Percentiles rank a stretch among this genome's conserved stretches.
Conservation (phyloP, 2,797 vertebrate genomes). For the Urosaurus nigricauda region DNA sequence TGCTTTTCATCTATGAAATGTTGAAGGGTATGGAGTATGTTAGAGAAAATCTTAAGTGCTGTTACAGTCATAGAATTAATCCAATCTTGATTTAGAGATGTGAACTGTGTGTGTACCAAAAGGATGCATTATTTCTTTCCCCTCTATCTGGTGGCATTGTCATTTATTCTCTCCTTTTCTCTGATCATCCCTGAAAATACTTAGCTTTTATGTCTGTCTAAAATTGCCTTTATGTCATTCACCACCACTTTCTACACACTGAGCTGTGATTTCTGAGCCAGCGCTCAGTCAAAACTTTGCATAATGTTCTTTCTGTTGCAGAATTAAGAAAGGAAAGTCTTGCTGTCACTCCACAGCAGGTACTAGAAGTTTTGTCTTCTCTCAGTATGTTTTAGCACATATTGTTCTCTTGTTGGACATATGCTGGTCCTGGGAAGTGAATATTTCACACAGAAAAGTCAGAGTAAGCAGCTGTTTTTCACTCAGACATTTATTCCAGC, state of each 20-base stretch:
- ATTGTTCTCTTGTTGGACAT: conserved; percentile 16
- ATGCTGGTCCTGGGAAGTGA: conserved; percentile 4
- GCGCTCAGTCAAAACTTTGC: not conserved
- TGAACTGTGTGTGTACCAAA: not conserved
- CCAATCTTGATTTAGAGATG: not conserved
- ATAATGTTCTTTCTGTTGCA: conserved; percentile 4
- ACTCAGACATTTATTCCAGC: conserved; percentile 33
- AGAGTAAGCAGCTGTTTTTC: conserved; percentile 19
- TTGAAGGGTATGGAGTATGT: fast-evolving
- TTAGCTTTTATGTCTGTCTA: conserved; percentile 19
- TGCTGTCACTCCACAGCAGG: conserved; percentile 9
- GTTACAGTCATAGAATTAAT: conserved; percentile 7
- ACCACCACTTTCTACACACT: not conserved
- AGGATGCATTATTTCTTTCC: not conserved
- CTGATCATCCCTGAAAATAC: not conserved
- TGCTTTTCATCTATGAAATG: too few relatives aligned
- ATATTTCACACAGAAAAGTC: not conserved
- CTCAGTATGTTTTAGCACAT: conserved; percentile 16
- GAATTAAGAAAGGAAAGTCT: conserved; percentile 1
- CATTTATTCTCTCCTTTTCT: not conserved
- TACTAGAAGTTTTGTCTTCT: not conserved
- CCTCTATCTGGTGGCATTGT: not conserved
- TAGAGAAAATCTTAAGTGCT: not conserved
- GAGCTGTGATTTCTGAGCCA: conserved; percentile 20
- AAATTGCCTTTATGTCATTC: not conserved